Evolutionary conservation across 2,113 vertebrate genomes (phyloP), one percentile per base, ranked within the genome.

Genomic region (Melanerpes formicivorus): DNA sequence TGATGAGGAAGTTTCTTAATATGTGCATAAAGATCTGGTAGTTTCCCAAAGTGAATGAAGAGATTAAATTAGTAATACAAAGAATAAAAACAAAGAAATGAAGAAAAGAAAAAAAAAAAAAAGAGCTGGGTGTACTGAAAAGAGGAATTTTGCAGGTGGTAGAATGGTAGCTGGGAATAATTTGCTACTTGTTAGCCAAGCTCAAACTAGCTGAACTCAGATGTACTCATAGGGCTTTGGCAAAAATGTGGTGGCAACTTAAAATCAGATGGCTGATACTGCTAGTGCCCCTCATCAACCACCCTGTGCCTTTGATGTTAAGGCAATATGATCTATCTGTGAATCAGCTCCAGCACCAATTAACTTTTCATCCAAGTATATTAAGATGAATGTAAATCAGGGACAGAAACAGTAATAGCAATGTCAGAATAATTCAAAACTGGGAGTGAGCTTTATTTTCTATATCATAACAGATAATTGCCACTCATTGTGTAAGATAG

Each of bases 341-440:
- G 62, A 77, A 86, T 77, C 58, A 75, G 16, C 54, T 80, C 42
- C n/a, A 63, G 59, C 34, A 70, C 26, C 91, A 87, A 76, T 79
- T 81, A 73, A 70, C 42, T 80, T 85, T 81, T 78, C 11, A 67
- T 64, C 65, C 25, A 62, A 50, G 23, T 71, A 29, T 27, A 42
- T 30, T 62, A 63, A 60, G 11, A 11, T 37, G 5, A 93, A 63
- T 80, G 26, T 82, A 80, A 91, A 77, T 83, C 42, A 83, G 34
- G 25, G 30, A 64, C 19, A 56, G 72, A 74, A 71, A 22, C 7
- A 34, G 22, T 55, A 77, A 64, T 27, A 83, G 27, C 14, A 67
- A 46, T 42, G 67, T 74, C 37, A 74, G 37, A 80, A 44, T 88
- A 11, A 93, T 75, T 88, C 58, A 78, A 71, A 93, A 86, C 17